phyloP scores from a whole-genome alignment of 2,888 invertebrate species.

The Amphipoea lucens region DNA sequence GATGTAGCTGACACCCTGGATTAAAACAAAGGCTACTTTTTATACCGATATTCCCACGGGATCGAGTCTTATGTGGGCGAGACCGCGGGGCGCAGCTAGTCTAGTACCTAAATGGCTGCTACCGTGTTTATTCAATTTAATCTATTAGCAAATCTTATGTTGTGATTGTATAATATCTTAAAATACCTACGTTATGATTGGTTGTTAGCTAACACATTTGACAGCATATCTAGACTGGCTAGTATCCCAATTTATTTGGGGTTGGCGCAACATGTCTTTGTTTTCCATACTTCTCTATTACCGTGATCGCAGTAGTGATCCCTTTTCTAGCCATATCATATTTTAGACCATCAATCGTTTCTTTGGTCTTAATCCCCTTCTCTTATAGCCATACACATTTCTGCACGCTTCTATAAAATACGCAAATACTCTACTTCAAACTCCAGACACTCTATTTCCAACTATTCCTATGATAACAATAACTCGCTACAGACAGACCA shows the following conservation, averaged over 20 bases:
- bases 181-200: background rate
- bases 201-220: background rate
- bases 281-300: background rate
- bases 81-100: too few species aligned
- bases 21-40: too few species aligned
- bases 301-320: background rate
- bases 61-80: too few species aligned
- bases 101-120: background rate
- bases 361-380: background rate
- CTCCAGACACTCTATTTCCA: conserved; percentile 7
- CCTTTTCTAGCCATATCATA: background rate
- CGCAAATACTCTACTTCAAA: background rate
- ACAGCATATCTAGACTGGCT: background rate
- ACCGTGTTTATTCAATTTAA: conserved; percentile 7
- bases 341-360: too few species aligned
- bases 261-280: background rate
- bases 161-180: background rate
- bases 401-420: background rate
- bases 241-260: background rate
- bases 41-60: too few species aligned
- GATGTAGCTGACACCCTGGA: too few species aligned
- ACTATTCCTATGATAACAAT: conserved; percentile 12
- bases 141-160: background rate
- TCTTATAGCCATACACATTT: background rate
- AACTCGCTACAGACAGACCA: background rate